Evolutionary conservation across 35 echinoderm and acorn worm species (phyloP), one percentile per base, ranked within the genome.

Genomic region (Anneissia japonica): DNA sequence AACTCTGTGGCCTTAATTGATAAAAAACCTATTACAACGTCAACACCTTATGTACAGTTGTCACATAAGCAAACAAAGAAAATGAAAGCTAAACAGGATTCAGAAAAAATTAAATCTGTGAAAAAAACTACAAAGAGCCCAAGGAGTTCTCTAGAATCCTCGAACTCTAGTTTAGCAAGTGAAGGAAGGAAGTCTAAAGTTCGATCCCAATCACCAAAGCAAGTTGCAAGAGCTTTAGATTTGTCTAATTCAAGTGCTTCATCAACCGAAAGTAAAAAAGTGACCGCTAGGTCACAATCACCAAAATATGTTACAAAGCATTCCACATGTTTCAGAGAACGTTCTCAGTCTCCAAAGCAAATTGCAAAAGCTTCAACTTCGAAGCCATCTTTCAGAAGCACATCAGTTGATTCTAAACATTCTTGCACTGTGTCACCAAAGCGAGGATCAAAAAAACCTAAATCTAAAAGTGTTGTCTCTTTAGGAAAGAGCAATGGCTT

Each of bases 1-100:
- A 37, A 81, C 36, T 81, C 79, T 38, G 79, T 81, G 3, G 79
- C 36, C 38, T 37, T 35, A 35, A 12, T 77, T 34, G 79, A 39
- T 39, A 81, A 81, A 39, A 81, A 81, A 28, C 79, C 79, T n/a
- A 81, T 81, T 81, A 39, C 35, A 23, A 38, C 79, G 0, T 81
- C 79, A 81, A 81, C 79, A 21, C 79, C 79, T 14, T 81, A 81
- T 39, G 32, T 81, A 64, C 51, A 64, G 7, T 23, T 23, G 5
- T 64, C 51, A 26, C 10, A 64, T 64, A 64, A 64, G 26, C 51
- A 64, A 64, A 1, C 51, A 64, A 64, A 19, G 51, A 64, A 23
- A 23, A 64, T 64, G 51, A 64, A 64, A 26, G 26, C 10, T 26
- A 64, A 64, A 23, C 51, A 64, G 19, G 51, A 9, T 64, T 9